Base-by-base conservation (phyloP, 2,888 invertebrate genomes). In the Aradus depressus region DNA sequence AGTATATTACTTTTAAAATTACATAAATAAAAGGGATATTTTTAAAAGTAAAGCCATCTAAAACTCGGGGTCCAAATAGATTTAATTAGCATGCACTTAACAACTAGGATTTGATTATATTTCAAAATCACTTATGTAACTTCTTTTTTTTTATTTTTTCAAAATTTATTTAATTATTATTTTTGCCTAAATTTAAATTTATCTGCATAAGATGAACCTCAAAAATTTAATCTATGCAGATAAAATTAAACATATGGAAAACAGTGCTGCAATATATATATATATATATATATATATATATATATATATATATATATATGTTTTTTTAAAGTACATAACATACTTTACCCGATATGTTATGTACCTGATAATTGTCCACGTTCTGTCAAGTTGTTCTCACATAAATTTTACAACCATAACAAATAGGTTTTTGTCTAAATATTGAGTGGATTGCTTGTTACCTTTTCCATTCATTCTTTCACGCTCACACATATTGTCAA, bases 401-500 rank as follows among this genome's bases (percentile, higher is more conserved):
- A 44, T 42, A 44, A 38, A 43, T 43, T 50, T 43, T 44, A 51
- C 41, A 55, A 44, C 50, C 55, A 52, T 52, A 50, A 52, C 52
- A 35, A 49, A 22, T 42, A 31, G 26, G 21, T 19, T n/a, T 19
- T 35, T 28, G n/a, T n/a, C n/a, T n/a, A n/a, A n/a, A n/a, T n/a
- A n/a, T n/a, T n/a, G n/a, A n/a, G n/a, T 41, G 53, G 53, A 56
- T 56, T 56, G 56, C 56, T 56, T 49, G 56, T 56, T 56, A 56
- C 56, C 56, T 56, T 55, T 52, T 52, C 50, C 55, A 55, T 47
- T 25, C 16, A 28, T 44, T 44, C 39, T 38, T 6, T 37, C n/a
- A 25, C 22, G 1, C 25, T 52, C 47, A 47, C 32, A 19, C 14
- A 34, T 38, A 47, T 18, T 51, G 42, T 47, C 37, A 25, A 44